Base-by-base conservation (phyloP, 1,140 invertebrate species). In the Formica exsecta region DNA sequence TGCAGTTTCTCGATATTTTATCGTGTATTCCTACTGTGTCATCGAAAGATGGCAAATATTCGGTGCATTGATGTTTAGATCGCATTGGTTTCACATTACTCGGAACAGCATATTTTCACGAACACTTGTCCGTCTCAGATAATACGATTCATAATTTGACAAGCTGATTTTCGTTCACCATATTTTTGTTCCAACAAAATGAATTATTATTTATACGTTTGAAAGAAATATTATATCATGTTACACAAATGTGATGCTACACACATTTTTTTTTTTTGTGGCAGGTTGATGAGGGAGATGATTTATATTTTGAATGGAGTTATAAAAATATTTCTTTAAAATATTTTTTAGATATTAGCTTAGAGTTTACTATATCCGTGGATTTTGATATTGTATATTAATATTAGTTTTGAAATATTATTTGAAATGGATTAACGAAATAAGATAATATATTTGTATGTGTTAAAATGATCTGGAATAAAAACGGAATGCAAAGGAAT, bases 1-100 rank as follows among this genome's bases (percentile, higher is more conserved):
- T 81, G 79, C 66, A 71, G 51, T 68, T 68, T 62, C 64, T 71
- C 71, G 86, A 88, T 77, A 51, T 85, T 76, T 66, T 54, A 62
- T 32, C 66, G 66, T 29, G 59, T 73, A 38, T 73, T 36, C 13
- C n/a, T 51, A 85, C 59, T 65, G 41, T 79, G 36, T 54, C 13
- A 9, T 9, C 29, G 32, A 29, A 41, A 41, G 44, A 79, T 11
- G 61, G 51, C 64, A 62, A 77, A 85, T 65, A 77, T 61, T 66
- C 19, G 44, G 16, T 16, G 61, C 70, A 38, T 54, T 77, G 59
- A 65, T 54, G 61, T 85, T 65, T 77, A 32, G 11, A 22, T 85
- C 71, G n/a, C 54, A 59, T 86, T 64, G 81, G 32, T 79, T 80
- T 32, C 22, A 22, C 65, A 51, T 83, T 87, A 76, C 38, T 54